A percentile compares a stretch with the other conserved stretches of the same genome.
Evolutionary conservation across 2,888 invertebrate genomes (phyloP).

Genomic region (Aproaerema taeniolella): DNA sequence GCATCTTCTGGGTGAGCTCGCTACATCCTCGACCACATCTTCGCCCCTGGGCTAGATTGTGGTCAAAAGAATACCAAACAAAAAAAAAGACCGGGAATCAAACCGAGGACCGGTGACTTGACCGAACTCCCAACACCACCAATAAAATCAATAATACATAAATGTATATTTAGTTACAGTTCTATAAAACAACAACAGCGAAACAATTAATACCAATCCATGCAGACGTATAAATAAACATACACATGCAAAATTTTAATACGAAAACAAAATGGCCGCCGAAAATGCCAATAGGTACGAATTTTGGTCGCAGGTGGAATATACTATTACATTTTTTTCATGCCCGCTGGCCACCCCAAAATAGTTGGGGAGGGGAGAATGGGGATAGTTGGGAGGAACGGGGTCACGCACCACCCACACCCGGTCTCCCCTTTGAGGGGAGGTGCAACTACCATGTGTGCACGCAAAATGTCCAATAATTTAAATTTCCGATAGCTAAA

Average conservation of each 20-base stretch:
- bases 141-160: too few species aligned
- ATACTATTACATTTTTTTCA: constrained; percentile 68
- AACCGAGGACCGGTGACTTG: too few species aligned
- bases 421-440: constrained; percentile 22
- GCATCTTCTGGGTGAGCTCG: too few species aligned
- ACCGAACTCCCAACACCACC: too few species aligned
- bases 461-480: constrained; percentile 72
- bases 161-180: too few species aligned
- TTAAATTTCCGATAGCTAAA: constrained; percentile 69
- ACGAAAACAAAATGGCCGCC: constrained; percentile 63
- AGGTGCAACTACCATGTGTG: constrained; percentile 63
- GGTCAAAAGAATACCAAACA: too few species aligned
- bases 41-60: too few species aligned
- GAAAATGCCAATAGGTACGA: constrained; percentile 60
- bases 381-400: constrained; percentile 58
- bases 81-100: too few species aligned
- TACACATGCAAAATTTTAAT: constrained; percentile 4
- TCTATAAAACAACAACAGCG: too few species aligned
- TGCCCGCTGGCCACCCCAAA: constrained; percentile 65
- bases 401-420: constrained; percentile 33
- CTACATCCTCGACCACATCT: too few species aligned
- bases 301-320: constrained; percentile 68
- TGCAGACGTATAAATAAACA: too few species aligned
- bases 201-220: too few species aligned
- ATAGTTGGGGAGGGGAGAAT: constrained; percentile 63